Evolutionary conservation across 2,113 vertebrate species (phyloP).

Genomic region (Ctenomys sociabilis): DNA sequence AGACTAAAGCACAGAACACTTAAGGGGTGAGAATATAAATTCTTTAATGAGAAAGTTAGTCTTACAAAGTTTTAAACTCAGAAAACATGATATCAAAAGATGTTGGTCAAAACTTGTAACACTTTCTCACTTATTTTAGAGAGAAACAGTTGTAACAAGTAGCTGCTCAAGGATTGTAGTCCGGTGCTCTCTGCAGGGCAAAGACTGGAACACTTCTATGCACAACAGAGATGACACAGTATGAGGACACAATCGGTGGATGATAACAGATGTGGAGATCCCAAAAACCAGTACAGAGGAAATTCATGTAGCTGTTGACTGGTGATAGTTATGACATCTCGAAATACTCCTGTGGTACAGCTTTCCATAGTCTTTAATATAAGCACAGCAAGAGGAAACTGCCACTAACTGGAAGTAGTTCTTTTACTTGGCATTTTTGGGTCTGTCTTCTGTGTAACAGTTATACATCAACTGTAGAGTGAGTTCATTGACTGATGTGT

Average conservation of each 20-base stretch:
- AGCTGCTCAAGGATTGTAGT: constrained; percentile 95
- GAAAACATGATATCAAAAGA: constrained; percentile 98
- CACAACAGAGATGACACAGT: constrained; percentile 96
- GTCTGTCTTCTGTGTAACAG: too few relatives aligned
- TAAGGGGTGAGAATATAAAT: too few relatives aligned
- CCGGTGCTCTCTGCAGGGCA: constrained; percentile 95
- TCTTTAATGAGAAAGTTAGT: constrained; percentile 81
- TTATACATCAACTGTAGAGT: too few relatives aligned
- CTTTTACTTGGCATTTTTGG: too few relatives aligned
- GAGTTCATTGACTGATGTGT: too few relatives aligned
- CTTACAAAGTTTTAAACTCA: constrained; percentile 97
- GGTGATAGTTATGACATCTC: background rate
- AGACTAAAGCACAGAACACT: too few relatives aligned
- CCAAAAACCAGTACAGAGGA: constrained; percentile 95
- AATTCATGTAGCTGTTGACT: constrained; percentile 93
- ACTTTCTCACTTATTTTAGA: constrained; percentile 95
- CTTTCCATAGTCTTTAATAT: too few relatives aligned
- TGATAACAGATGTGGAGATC: constrained; percentile 95
- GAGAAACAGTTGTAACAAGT: constrained; percentile 91
- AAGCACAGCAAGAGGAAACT: too few relatives aligned
- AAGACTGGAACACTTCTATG: constrained; percentile 96
- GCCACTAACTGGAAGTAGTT: too few relatives aligned
- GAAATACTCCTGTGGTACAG: too few relatives aligned
- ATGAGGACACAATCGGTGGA: constrained; percentile 95
- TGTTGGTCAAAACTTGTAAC: constrained; percentile 93